phyloP scores from a whole-genome alignment of 2,113 vertebrate species.

The Oryzias curvinotus region DNA sequence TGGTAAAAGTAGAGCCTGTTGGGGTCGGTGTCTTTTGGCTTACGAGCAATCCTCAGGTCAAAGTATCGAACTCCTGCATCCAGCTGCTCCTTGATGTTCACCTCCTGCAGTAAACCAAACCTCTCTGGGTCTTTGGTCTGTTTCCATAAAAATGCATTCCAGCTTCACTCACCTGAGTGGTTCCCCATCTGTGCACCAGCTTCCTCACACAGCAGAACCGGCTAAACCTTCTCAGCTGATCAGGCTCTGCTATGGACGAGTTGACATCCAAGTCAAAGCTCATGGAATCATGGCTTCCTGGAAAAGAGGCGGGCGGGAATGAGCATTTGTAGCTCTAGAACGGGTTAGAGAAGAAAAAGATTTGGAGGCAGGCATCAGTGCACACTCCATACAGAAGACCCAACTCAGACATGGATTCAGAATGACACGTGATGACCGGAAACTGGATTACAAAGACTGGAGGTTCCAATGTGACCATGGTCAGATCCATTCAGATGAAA shows the following conservation, averaged over 20 bases:
- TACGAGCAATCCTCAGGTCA: slow-evolving; percentile 57
- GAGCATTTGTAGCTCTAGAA: too few species aligned
- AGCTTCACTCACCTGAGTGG: slow-evolving; percentile 44
- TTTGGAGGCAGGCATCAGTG: too few species aligned
- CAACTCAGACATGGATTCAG: too few species aligned
- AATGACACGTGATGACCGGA: too few species aligned
- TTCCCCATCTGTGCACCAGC: slow-evolving; percentile 39
- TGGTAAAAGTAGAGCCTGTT: slow-evolving; percentile 56
- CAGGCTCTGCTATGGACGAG: slow-evolving; percentile 53
- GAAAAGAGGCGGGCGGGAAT: neutral
- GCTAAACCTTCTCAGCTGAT: slow-evolving; percentile 33
- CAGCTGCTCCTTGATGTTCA: slow-evolving; percentile 46
- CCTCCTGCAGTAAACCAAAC: slow-evolving; percentile 33
- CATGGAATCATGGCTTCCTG: slow-evolving; percentile 66
- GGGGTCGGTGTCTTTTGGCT: slow-evolving; percentile 35
- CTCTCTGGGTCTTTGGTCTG: too few species aligned
- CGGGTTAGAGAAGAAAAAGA: too few species aligned
- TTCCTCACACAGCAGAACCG: slow-evolving; percentile 23
- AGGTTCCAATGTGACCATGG: too few species aligned
- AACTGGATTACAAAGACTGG: too few species aligned
- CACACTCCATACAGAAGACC: too few species aligned
- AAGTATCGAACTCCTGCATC: slow-evolving; percentile 62
- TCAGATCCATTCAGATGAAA: too few species aligned
- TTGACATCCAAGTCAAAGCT: slow-evolving; percentile 57
- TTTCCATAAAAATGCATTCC: neutral